Percentiles rank a stretch among this genome's conserved stretches.
Evolutionary conservation across 2,113 vertebrate genomes (phyloP).

Genomic region (Talpa occidentalis): DNA sequence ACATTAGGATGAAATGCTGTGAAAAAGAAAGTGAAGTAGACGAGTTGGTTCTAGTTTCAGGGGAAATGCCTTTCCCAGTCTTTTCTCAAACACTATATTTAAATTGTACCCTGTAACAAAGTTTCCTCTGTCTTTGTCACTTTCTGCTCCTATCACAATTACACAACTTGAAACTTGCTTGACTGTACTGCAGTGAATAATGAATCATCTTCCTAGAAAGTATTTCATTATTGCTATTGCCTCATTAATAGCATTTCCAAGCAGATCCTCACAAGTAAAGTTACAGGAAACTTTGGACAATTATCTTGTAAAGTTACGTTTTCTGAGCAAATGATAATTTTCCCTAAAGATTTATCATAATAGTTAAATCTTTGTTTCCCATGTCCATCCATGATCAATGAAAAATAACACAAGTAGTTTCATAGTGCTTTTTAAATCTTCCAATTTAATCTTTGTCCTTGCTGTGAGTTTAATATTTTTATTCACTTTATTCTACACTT

Average conservation of each 20-base stretch:
- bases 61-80: constrained; percentile 44
- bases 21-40: constrained; percentile 26
- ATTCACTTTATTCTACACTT: not conserved
- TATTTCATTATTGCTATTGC: constrained; percentile 18
- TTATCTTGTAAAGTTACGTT: not conserved
- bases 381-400: not conserved
- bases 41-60: constrained; percentile 56
- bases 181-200: constrained; percentile 39
- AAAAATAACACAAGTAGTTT: not conserved
- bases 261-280: constrained; percentile 15
- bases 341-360: not conserved
- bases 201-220: constrained; percentile 40
- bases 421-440: not conserved
- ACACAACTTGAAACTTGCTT: constrained; percentile 38
- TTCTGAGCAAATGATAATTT: constrained; percentile 6
- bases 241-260: constrained; percentile 64
- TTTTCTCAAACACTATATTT: constrained; percentile 61
- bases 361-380: not conserved
- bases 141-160: constrained; percentile 59
- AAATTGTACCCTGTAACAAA: constrained; percentile 50
- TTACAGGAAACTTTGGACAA: constrained; percentile 32
- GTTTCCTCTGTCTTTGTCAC: constrained; percentile 55
- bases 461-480: not conserved
- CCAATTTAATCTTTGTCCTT: not conserved
- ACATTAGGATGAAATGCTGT: constrained; percentile 21